Conservation (phyloP, 2,888 invertebrate genomes). For the Amorpha juglandis region DNA sequence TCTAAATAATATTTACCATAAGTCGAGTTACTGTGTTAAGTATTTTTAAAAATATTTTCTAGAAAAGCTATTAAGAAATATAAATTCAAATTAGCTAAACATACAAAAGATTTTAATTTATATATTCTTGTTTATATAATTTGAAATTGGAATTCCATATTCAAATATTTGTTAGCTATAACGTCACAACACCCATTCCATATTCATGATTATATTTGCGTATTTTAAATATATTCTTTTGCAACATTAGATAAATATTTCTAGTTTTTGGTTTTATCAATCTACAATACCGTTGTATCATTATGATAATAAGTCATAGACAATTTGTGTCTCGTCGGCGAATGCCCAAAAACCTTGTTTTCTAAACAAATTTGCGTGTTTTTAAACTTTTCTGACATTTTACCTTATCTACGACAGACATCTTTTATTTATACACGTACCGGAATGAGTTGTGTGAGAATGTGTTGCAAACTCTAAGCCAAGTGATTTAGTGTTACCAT, state of each 20-base stretch:
- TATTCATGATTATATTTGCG: background rate
- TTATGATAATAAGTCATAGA: background rate
- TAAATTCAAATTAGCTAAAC: background rate
- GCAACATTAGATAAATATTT: background rate
- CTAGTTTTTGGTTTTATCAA: background rate
- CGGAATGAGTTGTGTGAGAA: slow-evolving; percentile 27
- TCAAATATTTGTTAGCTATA: background rate
- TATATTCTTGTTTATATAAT: background rate
- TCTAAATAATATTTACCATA: no score
- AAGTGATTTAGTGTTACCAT: slow-evolving; percentile 18
- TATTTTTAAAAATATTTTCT: background rate
- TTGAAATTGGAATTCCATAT: background rate
- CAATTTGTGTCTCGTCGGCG: background rate
- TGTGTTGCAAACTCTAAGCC: slow-evolving; percentile 16
- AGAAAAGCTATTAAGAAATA: background rate
- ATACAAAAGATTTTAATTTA: background rate
- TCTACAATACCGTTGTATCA: no score
- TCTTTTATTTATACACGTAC: slow-evolving; percentile 23
- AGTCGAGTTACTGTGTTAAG: no score
- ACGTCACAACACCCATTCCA: background rate
- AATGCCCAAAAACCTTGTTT: background rate
- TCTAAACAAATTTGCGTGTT: slow-evolving; percentile 11
- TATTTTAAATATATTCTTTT: background rate
- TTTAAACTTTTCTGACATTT: slow-evolving; percentile 18
- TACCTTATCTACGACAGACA: slow-evolving; percentile 22